Percentiles rank a stretch among this genome's conserved stretches.
Conservation (phyloP, 2,888 invertebrate genomes). For the Sesia apiformis region DNA sequence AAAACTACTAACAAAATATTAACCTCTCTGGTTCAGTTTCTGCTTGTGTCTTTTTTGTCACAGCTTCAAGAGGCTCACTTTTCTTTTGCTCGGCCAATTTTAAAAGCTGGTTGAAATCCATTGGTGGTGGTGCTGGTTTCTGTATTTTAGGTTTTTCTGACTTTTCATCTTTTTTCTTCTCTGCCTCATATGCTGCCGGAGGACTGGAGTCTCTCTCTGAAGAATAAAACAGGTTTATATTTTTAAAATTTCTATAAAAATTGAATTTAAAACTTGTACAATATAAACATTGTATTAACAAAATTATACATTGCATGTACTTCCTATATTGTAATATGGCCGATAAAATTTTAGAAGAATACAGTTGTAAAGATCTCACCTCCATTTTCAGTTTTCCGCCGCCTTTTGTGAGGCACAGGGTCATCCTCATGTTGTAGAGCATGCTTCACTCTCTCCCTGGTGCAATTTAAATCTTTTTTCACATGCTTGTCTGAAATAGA, state of each 20-base stretch:
- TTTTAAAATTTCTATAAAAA: too few relatives aligned
- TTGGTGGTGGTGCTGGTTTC: constrained; percentile 79
- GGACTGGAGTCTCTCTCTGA: constrained; percentile 37
- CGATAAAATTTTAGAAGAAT: neutral
- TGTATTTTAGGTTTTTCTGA: constrained; percentile 74
- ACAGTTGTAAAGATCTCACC: constrained; percentile 23
- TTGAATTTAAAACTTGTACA: too few relatives aligned
- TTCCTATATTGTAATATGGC: too few relatives aligned
- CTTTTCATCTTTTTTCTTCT: constrained; percentile 55
- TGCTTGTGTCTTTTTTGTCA: constrained; percentile 37
- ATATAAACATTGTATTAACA: too few relatives aligned
- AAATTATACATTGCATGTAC: too few relatives aligned
- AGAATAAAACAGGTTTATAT: neutral
- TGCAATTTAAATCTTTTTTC: constrained; percentile 71
- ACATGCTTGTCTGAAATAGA: constrained; percentile 26
- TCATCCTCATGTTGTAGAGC: constrained; percentile 86
- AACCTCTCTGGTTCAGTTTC: constrained; percentile 77
- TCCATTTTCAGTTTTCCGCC: constrained; percentile 43
- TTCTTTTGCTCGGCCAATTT: constrained; percentile 90
- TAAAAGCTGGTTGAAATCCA: constrained; percentile 85
- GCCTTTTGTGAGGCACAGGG: constrained; percentile 78
- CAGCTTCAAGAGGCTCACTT: constrained; percentile 79
- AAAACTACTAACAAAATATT: neutral
- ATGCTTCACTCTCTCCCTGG: constrained; percentile 84
- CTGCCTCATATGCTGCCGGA: constrained; percentile 49